phyloP scores from a whole-genome alignment of 2,797 vertebrate genomes.

The Hoplostethus atlanticus region DNA sequence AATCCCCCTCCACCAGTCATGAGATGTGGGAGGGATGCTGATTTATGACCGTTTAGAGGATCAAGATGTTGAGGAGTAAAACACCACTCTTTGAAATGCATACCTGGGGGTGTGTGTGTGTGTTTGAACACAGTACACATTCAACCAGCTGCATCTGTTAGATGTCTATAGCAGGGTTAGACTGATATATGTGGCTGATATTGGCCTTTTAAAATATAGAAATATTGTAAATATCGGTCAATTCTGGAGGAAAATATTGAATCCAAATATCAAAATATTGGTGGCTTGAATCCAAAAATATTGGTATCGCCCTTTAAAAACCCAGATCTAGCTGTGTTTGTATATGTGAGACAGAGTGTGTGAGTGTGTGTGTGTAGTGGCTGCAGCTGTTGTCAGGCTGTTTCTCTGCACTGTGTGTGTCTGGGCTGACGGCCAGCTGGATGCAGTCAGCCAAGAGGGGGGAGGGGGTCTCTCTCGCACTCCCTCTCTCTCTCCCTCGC shows the following conservation, averaged over 20 bases:
- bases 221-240: no score
- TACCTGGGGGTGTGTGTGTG: no score
- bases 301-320: no score
- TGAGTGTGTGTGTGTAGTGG: conserved; percentile 19
- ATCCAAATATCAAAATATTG: no score
- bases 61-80: no score
- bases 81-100: no score
- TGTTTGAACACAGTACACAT: neutral
- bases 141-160: no score
- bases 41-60: neutral
- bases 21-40: neutral
- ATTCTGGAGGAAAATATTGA: no score
- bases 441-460: conserved; percentile 37
- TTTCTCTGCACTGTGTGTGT: conserved; percentile 52
- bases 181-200: neutral
- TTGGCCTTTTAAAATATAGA: neutral
- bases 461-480: conserved; percentile 1
- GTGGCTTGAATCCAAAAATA: no score
- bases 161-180: neutral
- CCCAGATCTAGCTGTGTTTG: neutral
- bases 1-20: no score
- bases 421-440: conserved; percentile 69
- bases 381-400: conserved; percentile 66
- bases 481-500: conserved; percentile 6
- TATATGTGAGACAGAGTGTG: neutral